A percentile compares a stretch with the other conserved stretches of the same genome.
These are phyloP conservation scores for Lagodon rhomboides DNA, from an alignment of 2,797 vertebrate genomes.

Conservation along the genomic window DNA sequence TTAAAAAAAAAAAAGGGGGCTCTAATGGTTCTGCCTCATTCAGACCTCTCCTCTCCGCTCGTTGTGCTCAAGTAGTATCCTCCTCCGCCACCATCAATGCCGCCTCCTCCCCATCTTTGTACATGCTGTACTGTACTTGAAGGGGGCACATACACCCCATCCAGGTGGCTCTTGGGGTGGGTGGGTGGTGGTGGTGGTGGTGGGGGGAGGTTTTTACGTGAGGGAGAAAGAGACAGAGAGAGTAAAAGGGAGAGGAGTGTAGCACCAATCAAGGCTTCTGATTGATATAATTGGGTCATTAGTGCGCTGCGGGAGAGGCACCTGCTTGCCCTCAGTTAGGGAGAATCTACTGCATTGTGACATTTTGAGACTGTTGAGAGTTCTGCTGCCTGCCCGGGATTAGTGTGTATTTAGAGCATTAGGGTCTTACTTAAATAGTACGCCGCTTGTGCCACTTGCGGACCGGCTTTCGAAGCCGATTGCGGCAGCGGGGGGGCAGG, in stretches of 20 bases:
- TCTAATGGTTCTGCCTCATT: conserved; percentile 68
- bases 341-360: conserved; percentile 82
- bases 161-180: conserved; percentile 81
- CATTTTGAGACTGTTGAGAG: conserved; percentile 79
- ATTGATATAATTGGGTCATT: conserved; percentile 90
- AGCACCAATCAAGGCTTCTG: conserved; percentile 87
- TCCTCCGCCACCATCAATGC: conserved; percentile 47
- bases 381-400: conserved; percentile 74
- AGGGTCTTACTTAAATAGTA: conserved; percentile 72
- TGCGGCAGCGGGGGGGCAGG: not conserved
- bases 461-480: conserved; percentile 15
- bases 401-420: conserved; percentile 76
- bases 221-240: conserved; percentile 43
- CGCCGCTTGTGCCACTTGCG: conserved; percentile 50
- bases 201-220: conserved; percentile 38
- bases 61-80: conserved; percentile 68
- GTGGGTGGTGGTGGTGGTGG: not conserved
- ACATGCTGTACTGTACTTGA: conserved; percentile 71
- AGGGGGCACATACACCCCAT: conserved; percentile 67
- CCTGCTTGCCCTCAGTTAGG: conserved; percentile 80
- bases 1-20: conserved; percentile 33
- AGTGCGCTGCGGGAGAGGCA: conserved; percentile 85
- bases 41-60: conserved; percentile 58
- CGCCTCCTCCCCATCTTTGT: conserved; percentile 64
- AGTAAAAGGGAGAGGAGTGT: conserved; percentile 72